These are phyloP conservation scores for Fragum sueziense DNA, from an alignment of 2,888 invertebrate genomes.

Conservation along the genomic window DNA sequence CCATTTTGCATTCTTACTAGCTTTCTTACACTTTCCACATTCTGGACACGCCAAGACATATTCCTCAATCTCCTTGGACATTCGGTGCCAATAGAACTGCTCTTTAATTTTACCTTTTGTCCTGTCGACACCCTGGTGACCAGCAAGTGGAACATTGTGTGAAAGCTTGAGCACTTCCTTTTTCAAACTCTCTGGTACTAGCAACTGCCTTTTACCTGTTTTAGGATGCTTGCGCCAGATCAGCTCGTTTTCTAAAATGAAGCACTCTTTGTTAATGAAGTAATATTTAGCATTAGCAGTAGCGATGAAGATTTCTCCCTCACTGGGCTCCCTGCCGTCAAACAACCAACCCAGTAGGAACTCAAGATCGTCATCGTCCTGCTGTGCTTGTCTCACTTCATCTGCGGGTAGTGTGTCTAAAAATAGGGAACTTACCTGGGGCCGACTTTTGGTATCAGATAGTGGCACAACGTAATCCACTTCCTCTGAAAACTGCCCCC, in stretches of 20 bases:
- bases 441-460: too few species aligned
- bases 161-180: neutral
- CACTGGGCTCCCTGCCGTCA: too few species aligned
- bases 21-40: constrained; percentile 11
- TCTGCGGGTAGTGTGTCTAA: neutral
- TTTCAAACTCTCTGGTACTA: neutral
- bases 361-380: too few species aligned
- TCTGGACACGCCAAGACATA: neutral
- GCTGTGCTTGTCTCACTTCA: too few species aligned
- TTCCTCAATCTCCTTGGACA: neutral
- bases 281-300: constrained; percentile 7
- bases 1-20: too few species aligned
- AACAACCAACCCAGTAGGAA: too few species aligned
- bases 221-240: neutral
- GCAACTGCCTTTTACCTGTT: neutral
- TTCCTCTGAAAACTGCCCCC: neutral
- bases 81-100: neutral
- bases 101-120: neutral
- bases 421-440: neutral
- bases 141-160: constrained; percentile 6
- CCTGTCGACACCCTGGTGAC: constrained; percentile 7
- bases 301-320: neutral
- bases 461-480: neutral
- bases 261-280: neutral
- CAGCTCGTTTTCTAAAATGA: neutral